Conservation (phyloP, 2,797 vertebrate species). For the Syndactyla subalaris region DNA sequence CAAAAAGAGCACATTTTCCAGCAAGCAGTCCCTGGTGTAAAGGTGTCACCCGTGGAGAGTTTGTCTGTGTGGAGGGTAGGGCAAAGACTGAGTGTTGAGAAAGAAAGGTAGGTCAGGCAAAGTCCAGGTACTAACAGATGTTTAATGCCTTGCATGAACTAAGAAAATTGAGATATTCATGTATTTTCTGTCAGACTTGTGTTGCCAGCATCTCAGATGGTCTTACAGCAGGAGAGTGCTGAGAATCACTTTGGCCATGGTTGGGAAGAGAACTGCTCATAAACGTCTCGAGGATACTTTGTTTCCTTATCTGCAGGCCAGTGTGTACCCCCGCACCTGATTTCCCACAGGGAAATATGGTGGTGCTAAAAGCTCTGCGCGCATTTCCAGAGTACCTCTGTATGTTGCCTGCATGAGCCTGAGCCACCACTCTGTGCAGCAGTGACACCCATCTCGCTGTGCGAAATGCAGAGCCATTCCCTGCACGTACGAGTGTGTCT, state of each 20-base stretch:
- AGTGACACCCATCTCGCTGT: background rate
- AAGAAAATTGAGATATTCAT: background rate
- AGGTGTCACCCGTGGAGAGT: background rate
- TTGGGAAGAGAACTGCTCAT: background rate
- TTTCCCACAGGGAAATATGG: background rate
- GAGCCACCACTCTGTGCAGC: background rate
- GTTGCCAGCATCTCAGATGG: background rate
- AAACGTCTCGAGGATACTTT: rapidly evolving
- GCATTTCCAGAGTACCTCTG: background rate
- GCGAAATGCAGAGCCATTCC: background rate
- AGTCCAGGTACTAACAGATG: background rate
- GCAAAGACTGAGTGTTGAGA: background rate
- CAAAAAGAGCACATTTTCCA: background rate
- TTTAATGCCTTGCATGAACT: background rate
- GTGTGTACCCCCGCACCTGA: background rate
- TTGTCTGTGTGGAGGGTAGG: background rate
- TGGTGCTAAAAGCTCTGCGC: background rate
- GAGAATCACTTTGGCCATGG: background rate
- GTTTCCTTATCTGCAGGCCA: background rate
- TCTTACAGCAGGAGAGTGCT: background rate
- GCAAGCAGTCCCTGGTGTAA: background rate
- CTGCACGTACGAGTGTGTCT: background rate
- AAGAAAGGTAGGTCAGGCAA: background rate
- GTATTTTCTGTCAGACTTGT: background rate
- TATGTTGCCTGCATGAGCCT: background rate